Base-by-base conservation (phyloP, 2,113 vertebrate species). In the Eurystomus gularis region DNA sequence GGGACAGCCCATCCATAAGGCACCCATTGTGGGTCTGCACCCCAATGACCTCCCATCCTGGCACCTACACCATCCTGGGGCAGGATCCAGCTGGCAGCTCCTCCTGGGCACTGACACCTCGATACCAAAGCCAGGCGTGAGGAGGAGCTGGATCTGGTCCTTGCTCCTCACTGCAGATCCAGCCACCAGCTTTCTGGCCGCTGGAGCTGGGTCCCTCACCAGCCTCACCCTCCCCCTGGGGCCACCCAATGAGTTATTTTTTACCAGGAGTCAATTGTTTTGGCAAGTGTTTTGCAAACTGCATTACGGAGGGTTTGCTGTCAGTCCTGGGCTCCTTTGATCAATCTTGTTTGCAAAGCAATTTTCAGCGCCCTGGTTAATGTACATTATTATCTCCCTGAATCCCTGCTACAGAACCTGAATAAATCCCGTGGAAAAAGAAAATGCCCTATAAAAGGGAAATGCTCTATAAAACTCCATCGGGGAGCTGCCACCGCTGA, bases 381-480 rank as follows among this genome's bases (percentile, higher is more conserved):
- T 86, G 92, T 69, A 23, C 13, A 33, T 85, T 60, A 92, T 95
- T 92, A 88, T 95, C 91, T 94, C 68, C 88, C 95, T 15, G 76
- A 94, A 95, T 96, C 93, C 92, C 93, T 81, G 83, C 94, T 94
- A 78, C 62, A 88, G 89, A 94, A 80, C 93, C 80, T 66, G 91
- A 37, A 90, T 78, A 92, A 93, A 95, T 76, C 93, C 90, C 0
- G 0, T 31, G 88, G 58, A 88, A 75, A 92, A 94, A 92, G 72
- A 88, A 88, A 96, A 86, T 52, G 35, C 79, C 57, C 86, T 85
- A n/a, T 71, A 92, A 95, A 93, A 94, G 76, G 72, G 75, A 90
- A 93, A 88, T 11, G 89, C 83, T 92, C 77, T 86, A 11, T 31
- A 82, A 92, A 60, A 68, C 88, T 88, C 71, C 82, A 19, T 21